These are phyloP conservation scores for Gallinago jamesoni DNA, from an alignment of 2,113 vertebrate species.

Conservation along the genomic window DNA sequence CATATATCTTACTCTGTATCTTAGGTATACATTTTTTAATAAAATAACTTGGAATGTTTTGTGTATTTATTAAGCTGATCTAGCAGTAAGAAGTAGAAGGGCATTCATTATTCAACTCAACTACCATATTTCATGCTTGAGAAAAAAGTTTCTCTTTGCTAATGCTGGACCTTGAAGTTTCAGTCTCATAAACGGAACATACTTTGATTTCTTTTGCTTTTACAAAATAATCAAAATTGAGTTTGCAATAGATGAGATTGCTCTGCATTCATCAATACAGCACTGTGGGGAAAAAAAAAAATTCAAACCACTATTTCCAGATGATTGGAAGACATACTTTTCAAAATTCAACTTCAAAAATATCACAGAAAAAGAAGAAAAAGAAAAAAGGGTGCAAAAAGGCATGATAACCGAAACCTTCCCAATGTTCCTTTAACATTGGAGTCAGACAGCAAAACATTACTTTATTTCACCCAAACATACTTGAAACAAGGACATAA, in stretches of 20 bases:
- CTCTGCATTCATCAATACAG: background rate
- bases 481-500: conserved; percentile 13
- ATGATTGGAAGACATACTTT: background rate
- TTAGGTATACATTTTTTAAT: background rate
- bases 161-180: background rate
- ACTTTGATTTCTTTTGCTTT: fast-evolving
- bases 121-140: background rate
- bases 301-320: background rate
- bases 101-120: background rate
- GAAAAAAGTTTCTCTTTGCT: background rate
- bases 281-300: background rate
- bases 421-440: background rate
- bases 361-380: background rate
- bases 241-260: background rate
- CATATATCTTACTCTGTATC: fast-evolving
- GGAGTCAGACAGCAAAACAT: background rate
- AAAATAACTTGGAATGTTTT: background rate
- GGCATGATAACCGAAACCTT: background rate
- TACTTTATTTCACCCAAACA: background rate
- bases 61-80: background rate
- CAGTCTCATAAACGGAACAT: background rate
- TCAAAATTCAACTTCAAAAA: background rate
- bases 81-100: background rate
- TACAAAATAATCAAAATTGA: background rate
- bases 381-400: background rate